phyloP scores from a whole-genome alignment of 1,140 invertebrate genomes.

The Lasaia peninsularis region DNA sequence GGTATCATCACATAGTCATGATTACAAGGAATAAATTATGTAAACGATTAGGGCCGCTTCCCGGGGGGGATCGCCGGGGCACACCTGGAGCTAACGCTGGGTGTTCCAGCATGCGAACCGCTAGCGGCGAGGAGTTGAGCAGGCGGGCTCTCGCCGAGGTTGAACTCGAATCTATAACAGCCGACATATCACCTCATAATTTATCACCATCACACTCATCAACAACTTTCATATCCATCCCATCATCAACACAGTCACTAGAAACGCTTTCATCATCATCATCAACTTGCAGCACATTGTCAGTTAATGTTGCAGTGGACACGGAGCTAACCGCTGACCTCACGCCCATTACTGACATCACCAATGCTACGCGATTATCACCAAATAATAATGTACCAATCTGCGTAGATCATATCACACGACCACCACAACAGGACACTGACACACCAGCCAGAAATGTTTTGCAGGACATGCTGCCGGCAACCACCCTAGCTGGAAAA shows the following conservation, averaged over 20 bases:
- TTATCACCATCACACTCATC: neutral
- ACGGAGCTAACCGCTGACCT: too few species aligned
- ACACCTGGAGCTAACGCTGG: too few species aligned
- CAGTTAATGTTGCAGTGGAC: neutral
- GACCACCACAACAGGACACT: neutral
- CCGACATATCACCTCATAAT: neutral
- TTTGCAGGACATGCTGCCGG: too few species aligned
- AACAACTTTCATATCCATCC: neutral
- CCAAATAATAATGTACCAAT: too few species aligned
- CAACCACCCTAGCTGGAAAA: too few species aligned
- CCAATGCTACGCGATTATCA: too few species aligned
- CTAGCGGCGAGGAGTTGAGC: neutral
- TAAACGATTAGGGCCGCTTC: too few species aligned
- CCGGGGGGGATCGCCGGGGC: too few species aligned
- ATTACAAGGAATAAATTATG: too few species aligned
- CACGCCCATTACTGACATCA: too few species aligned
- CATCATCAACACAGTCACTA: neutral
- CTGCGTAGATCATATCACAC: neutral
- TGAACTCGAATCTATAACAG: neutral
- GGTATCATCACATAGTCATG: too few species aligned
- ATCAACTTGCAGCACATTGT: neutral
- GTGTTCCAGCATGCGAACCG: neutral
- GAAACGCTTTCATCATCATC: neutral
- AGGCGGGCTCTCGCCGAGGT: neutral
- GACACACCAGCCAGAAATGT: constrained; percentile 18